These are phyloP conservation scores for Donacobius atricapilla DNA, from an alignment of 2,113 vertebrate species.

Conservation along the genomic window DNA sequence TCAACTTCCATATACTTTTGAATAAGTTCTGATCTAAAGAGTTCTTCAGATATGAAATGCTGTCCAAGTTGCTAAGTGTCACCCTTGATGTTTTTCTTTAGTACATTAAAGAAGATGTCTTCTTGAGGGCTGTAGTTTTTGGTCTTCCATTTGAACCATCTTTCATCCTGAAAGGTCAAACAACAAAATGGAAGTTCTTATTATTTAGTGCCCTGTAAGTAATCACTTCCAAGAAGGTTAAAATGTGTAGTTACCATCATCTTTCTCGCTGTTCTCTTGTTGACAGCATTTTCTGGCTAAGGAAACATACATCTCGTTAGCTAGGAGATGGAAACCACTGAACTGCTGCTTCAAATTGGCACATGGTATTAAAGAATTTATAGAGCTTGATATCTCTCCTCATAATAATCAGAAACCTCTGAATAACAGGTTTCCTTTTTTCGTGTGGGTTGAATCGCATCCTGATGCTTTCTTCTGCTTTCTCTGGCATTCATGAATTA, in stretches of 20 bases:
- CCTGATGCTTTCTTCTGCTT: not conserved
- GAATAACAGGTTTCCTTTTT: not conserved
- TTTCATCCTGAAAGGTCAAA: not conserved
- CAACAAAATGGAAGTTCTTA: not conserved
- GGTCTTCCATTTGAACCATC: not conserved
- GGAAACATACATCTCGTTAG: not conserved
- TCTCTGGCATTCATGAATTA: not conserved
- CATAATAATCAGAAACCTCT: not conserved
- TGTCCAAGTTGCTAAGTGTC: not conserved
- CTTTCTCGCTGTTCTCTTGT: not conserved
- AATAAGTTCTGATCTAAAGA: not conserved
- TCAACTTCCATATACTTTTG: not conserved
- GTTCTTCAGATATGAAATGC: not conserved
- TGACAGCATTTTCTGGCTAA: not conserved
- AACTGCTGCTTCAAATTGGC: not conserved
- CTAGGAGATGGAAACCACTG: not conserved
- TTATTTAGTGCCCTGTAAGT: not conserved
- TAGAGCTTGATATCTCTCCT: not conserved
- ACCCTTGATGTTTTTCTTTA: not conserved
- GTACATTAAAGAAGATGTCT: not conserved
- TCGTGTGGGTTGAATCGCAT: not conserved
- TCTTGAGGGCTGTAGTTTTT: not conserved
- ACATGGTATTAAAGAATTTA: not conserved
- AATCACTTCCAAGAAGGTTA: not conserved
- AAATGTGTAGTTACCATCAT: rapidly evolving